Conservation (phyloP, 2,113 vertebrate species). For the Rhea pennata region DNA sequence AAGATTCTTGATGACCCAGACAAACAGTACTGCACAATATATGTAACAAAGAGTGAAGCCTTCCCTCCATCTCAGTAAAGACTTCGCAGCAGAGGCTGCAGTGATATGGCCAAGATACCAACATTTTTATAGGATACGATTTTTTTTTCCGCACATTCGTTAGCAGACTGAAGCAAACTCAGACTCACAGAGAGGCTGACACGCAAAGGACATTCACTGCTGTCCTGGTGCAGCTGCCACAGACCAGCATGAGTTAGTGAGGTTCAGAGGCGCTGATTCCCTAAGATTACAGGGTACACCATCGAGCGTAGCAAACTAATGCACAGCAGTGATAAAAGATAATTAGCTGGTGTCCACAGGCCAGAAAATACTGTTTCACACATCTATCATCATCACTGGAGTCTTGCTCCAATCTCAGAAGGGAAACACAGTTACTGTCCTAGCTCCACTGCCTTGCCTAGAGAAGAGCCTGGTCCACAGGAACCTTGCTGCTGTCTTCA, state of each 20-base stretch:
- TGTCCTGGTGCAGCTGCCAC: not conserved
- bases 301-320: not conserved
- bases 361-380: no score
- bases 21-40: not conserved
- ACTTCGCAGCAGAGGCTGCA: not conserved
- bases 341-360: not conserved
- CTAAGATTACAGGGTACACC: rapidly evolving
- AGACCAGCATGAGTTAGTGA: rapidly evolving
- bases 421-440: no score
- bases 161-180: not conserved
- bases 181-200: not conserved
- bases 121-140: not conserved
- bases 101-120: rapidly evolving
- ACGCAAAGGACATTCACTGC: rapidly evolving
- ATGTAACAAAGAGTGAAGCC: not conserved
- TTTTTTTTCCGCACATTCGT: not conserved
- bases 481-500: not conserved
- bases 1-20: not conserved
- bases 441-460: not conserved
- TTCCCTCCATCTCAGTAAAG: not conserved
- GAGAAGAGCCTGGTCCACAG: no score
- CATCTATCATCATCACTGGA: rapidly evolving
- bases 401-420: not conserved
- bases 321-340: rapidly evolving
- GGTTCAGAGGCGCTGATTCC: not conserved